Conservation (phyloP, 2,113 vertebrate species). For the Gila orcuttii region DNA sequence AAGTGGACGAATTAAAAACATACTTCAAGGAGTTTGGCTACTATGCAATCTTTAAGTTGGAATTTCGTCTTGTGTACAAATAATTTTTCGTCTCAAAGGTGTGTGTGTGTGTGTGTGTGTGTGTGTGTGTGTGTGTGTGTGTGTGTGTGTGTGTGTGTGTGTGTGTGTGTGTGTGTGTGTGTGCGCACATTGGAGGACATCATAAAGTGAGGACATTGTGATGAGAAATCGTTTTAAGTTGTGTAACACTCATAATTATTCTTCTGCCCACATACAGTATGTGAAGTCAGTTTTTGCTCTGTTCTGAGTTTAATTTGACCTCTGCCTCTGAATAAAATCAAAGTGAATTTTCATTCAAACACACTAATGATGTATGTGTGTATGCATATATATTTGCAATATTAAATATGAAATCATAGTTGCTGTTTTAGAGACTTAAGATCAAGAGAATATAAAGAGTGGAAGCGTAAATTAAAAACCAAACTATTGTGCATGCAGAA, state of each 20-base stretch:
- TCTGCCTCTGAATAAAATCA: neutral
- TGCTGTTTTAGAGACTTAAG: neutral
- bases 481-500: neutral
- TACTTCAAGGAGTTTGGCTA: neutral
- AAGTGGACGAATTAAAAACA: too few species aligned
- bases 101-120: too few species aligned
- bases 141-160: too few species aligned
- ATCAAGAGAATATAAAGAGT: neutral
- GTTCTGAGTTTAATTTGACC: neutral
- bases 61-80: too few species aligned
- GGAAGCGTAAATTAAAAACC: neutral
- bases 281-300: neutral
- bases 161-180: too few species aligned
- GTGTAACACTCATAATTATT: neutral
- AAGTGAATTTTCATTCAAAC: neutral
- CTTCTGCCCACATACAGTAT: conserved; percentile 1
- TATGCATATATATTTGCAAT: neutral
- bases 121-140: too few species aligned
- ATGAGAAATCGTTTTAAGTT: neutral
- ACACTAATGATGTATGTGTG: neutral
- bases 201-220: neutral
- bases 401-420: neutral
- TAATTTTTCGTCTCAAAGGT: too few species aligned
- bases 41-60: too few species aligned
- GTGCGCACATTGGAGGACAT: neutral